Evolutionary conservation across 2,888 invertebrate genomes (phyloP).

Genomic region (Poecilobothrus nobilitatus): DNA sequence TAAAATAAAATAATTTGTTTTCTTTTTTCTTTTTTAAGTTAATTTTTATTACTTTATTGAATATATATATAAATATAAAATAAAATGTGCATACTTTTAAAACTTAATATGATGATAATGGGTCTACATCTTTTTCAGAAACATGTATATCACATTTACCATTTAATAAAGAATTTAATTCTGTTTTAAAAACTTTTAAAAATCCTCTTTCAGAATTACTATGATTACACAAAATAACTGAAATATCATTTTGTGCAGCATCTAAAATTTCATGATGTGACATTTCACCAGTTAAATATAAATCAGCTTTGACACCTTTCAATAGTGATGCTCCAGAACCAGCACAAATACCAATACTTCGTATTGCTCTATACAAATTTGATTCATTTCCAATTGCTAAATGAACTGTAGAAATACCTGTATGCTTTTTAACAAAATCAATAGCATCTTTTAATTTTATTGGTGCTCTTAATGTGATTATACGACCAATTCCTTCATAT

Average conservation of each 20-base stretch:
- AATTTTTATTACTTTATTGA: too few relatives aligned
- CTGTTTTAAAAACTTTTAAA: constrained; percentile 51
- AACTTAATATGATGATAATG: constrained; percentile 52
- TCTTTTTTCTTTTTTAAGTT: too few relatives aligned
- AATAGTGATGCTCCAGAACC: constrained; percentile 80
- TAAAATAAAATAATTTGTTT: too few relatives aligned
- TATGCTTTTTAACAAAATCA: constrained; percentile 57
- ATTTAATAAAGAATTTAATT: constrained; percentile 34
- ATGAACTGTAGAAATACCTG: constrained; percentile 60
- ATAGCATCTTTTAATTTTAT: constrained; percentile 56
- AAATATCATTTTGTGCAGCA: constrained; percentile 66
- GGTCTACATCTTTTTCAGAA: constrained; percentile 68
- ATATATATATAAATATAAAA: too few relatives aligned
- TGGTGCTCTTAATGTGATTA: constrained; percentile 46
- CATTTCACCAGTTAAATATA: constrained; percentile 90
- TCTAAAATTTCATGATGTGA: constrained; percentile 88
- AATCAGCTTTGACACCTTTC: constrained; percentile 60
- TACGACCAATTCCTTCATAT: constrained; percentile 51
- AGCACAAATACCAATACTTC: constrained; percentile 73
- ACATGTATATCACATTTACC: constrained; percentile 53
- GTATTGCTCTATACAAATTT: constrained; percentile 46
- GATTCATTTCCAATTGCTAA: constrained; percentile 54
- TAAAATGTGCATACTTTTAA: neutral
- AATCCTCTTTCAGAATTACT: constrained; percentile 90
- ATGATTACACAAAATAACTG: constrained; percentile 85